Percentiles rank a stretch among this genome's conserved stretches.
These are phyloP conservation scores for Toxotes jaculatrix DNA, from an alignment of 2,113 vertebrate species.

Conservation along the genomic window DNA sequence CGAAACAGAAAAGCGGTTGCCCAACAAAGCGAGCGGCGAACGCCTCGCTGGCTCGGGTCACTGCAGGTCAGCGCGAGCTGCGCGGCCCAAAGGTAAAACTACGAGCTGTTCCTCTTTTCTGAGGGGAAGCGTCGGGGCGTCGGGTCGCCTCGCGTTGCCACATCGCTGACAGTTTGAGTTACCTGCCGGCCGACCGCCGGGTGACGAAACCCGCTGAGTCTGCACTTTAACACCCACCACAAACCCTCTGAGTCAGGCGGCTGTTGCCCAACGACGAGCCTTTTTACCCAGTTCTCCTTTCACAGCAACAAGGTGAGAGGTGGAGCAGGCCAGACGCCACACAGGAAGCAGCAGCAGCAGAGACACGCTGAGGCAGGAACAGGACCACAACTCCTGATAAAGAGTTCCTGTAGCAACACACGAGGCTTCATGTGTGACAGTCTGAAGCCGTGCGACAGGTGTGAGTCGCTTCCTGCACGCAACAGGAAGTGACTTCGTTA, in stretches of 20 bases:
- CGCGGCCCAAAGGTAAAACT: slow-evolving; percentile 13
- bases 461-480: too few species aligned
- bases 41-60: not conserved
- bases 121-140: slow-evolving; percentile 17
- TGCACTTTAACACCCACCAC: slow-evolving; percentile 10
- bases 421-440: too few species aligned
- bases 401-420: too few species aligned
- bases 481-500: too few species aligned
- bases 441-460: too few species aligned
- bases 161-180: slow-evolving; percentile 25
- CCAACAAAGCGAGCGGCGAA: not conserved
- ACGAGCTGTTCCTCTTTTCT: slow-evolving; percentile 12
- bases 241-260: slow-evolving; percentile 23
- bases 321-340: not conserved
- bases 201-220: slow-evolving; percentile 40
- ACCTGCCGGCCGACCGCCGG: slow-evolving; percentile 30
- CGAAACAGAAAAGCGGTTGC: not conserved
- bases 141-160: slow-evolving; percentile 28
- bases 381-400: too few species aligned
- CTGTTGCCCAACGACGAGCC: slow-evolving; percentile 18
- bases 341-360: too few species aligned
- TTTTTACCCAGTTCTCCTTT: slow-evolving; percentile 42
- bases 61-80: not conserved
- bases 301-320: slow-evolving; percentile 46
- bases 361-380: too few species aligned